Percentiles rank a stretch among this genome's conserved stretches.
Conservation (phyloP, 2,113 vertebrate species). For the Shinisaurus crocodilurus region DNA sequence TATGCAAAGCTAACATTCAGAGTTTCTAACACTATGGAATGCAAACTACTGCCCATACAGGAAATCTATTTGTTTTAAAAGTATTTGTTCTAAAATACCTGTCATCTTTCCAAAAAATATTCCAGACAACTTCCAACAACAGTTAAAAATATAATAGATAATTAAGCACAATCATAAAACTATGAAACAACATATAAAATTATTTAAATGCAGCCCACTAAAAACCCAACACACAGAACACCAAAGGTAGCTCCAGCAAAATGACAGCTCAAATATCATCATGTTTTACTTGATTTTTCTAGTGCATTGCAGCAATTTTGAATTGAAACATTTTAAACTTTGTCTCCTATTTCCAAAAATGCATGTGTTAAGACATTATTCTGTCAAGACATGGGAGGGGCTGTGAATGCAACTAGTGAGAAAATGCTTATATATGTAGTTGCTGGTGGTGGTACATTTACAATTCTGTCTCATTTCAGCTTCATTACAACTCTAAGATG, state of each 20-base stretch:
- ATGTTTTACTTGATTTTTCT: too few relatives aligned
- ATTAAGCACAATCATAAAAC: not conserved
- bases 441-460: not conserved
- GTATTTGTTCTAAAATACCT: not conserved
- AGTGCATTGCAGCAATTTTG: not conserved
- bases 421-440: not conserved
- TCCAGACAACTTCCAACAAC: not conserved
- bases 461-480: constrained; percentile 74
- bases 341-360: not conserved
- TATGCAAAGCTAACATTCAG: not conserved
- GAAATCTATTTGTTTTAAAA: not conserved
- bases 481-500: constrained; percentile 99
- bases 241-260: not conserved
- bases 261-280: not conserved
- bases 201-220: not conserved
- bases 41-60: not conserved
- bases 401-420: not conserved
- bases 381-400: not conserved
- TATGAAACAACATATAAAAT: not conserved
- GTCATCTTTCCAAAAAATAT: fast-evolving
- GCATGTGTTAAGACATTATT: not conserved
- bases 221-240: not conserved
- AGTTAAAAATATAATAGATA: not conserved
- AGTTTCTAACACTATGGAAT: not conserved
- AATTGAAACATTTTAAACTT: not conserved